These are phyloP conservation scores for Sus cebifrons DNA, from an alignment of 2,797 vertebrate species.

Conservation along the genomic window DNA sequence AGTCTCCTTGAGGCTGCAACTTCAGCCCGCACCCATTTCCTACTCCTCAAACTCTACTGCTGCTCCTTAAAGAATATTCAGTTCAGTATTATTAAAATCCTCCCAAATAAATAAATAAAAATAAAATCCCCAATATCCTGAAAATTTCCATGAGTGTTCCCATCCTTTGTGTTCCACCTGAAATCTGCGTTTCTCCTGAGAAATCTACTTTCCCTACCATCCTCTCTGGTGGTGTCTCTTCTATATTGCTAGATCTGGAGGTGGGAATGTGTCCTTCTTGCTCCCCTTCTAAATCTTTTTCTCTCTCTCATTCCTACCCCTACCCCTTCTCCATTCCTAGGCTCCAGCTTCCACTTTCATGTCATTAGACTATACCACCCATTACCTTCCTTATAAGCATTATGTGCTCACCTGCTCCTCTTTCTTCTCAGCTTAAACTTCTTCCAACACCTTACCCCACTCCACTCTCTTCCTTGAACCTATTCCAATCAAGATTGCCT, in stretches of 20 bases:
- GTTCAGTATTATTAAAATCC: neutral
- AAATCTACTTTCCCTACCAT: neutral
- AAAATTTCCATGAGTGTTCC: neutral
- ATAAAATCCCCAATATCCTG: neutral
- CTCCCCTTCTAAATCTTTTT: neutral
- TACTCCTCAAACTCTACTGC: neutral
- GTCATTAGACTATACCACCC: neutral
- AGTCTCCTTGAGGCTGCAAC: neutral
- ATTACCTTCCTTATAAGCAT: neutral
- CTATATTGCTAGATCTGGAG: neutral
- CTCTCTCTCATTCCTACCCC: neutral
- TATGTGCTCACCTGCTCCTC: neutral
- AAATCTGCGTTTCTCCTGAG: neutral
- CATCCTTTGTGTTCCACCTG: neutral
- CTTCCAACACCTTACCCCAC: neutral
- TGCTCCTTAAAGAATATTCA: neutral
- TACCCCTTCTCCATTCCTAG: neutral
- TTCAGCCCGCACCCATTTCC: neutral
- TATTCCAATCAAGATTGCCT: neutral
- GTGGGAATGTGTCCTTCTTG: neutral
- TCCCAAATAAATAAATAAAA: neutral
- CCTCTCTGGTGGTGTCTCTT: neutral
- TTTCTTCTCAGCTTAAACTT: neutral
- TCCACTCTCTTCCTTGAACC: neutral
- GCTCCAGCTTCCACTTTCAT: neutral